Evolutionary conservation across 2,888 invertebrate genomes (phyloP), one percentile per base, ranked within the genome.

Genomic region (Parnassius orleans): DNA sequence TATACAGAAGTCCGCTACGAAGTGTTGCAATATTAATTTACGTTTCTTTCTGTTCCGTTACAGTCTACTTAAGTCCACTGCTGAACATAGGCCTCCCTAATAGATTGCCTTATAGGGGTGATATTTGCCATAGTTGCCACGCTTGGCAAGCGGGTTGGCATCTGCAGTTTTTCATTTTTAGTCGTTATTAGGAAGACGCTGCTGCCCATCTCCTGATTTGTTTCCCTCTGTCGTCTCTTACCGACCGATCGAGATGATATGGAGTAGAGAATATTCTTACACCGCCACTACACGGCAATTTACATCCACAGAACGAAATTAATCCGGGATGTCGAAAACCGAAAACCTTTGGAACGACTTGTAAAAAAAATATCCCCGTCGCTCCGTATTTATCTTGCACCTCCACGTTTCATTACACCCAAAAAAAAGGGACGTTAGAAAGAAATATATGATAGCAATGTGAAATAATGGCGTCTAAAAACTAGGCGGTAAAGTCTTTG

Each of bases 251-350:
- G 33, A 33, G 7, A 5, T 33, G 1, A 33, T 7, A 3, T 33
- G 1, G 5, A 7, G 33, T 7, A 33, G 33, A 33, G 5, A 5
- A 33, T 33, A 33, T 33, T 33, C 33, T 0, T 33, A 33, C 33
- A 33, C 33, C 33, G 7, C 33, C 1, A 33, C 33, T 33, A 33
- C 33, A 33, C 7, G 33, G 33, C 5, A 63, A 68, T 69, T 68
- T 69, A 69, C 66, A 66, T 58, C 48, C 48, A 56, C 57, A 53
- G 60, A 60, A 65, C 65, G 65, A 66, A 72, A 72, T 72, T 71
- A 72, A 71, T 72, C 70, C 69, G 63, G 12, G n/a, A 51, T 63
- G 64, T 64, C 66, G 66, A 67, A 66, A 69, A 68, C 63, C 67
- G 63, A 56, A 53, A 58, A 24, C 62, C 53, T 57, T 53, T 43